These are phyloP conservation scores for Lytechinus pictus DNA, from an alignment of 35 echinoderm and acorn worm species.

Conservation along the genomic window DNA sequence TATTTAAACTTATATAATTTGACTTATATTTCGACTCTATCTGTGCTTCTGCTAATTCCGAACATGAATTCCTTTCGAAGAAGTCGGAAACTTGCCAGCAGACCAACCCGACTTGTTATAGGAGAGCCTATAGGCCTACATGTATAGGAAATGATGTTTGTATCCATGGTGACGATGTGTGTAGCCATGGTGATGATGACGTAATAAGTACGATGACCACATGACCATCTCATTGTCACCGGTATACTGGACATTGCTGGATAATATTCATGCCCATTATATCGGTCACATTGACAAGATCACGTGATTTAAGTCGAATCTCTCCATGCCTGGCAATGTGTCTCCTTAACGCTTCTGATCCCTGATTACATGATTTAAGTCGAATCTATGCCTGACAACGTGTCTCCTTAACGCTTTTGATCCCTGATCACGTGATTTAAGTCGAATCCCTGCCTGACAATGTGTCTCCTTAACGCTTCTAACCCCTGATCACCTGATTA, in stretches of 20 bases:
- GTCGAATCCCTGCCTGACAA: neutral
- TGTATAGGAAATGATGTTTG: neutral
- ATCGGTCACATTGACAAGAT: conserved; percentile 46
- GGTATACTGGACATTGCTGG: neutral
- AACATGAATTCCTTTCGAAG: neutral
- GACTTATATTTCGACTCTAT: too few species aligned
- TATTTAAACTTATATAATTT: too few species aligned
- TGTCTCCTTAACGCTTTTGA: neutral
- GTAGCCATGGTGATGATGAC: conserved; percentile 22
- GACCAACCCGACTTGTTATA: neutral
- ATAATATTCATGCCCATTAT: conserved; percentile 23
- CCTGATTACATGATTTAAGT: too few species aligned
- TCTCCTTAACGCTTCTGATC: neutral
- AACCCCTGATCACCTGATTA: neutral
- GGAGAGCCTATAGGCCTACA: too few species aligned
- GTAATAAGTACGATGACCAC: neutral
- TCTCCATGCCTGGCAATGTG: neutral
- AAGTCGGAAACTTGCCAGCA: neutral
- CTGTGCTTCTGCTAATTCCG: neutral
- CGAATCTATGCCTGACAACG: too few species aligned
- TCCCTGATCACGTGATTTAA: neutral
- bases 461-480: neutral
- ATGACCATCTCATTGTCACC: conserved; percentile 46
- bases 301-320: neutral
- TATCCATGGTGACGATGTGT: conserved; percentile 18